A percentile compares a stretch with the other conserved stretches of the same genome.
Conservation (phyloP, 2,888 invertebrate species). For the Pristionchus japonicus region DNA sequence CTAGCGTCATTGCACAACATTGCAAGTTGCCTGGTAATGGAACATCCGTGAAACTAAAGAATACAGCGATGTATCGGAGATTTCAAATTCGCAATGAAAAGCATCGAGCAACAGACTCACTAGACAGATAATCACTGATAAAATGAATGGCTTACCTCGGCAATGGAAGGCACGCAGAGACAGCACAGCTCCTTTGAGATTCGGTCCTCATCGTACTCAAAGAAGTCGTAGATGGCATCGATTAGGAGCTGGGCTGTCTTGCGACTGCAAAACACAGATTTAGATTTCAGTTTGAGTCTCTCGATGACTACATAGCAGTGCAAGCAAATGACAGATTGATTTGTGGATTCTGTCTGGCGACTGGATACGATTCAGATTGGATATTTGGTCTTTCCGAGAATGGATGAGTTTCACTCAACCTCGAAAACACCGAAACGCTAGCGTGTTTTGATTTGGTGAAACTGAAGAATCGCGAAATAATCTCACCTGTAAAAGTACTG, state of each 20-base stretch:
- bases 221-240: conserved; percentile 44
- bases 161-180: conserved; percentile 40
- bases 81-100: no score
- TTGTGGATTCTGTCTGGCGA: no score
- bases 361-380: no score
- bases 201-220: conserved; percentile 33
- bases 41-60: no score
- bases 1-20: neutral
- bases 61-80: no score
- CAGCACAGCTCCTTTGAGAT: conserved; percentile 32
- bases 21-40: neutral
- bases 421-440: no score
- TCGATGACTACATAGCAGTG: neutral
- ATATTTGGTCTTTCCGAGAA: no score
- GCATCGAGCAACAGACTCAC: no score
- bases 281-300: neutral
- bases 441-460: no score
- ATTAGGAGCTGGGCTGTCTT: conserved; percentile 33
- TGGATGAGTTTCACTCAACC: no score
- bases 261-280: neutral
- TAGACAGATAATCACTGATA: no score
- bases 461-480: neutral
- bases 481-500: conserved; percentile 41
- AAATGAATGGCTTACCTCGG: neutral
- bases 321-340: no score